Conservation (phyloP, 2,113 vertebrate species). For the Sigmodon hispidus region DNA sequence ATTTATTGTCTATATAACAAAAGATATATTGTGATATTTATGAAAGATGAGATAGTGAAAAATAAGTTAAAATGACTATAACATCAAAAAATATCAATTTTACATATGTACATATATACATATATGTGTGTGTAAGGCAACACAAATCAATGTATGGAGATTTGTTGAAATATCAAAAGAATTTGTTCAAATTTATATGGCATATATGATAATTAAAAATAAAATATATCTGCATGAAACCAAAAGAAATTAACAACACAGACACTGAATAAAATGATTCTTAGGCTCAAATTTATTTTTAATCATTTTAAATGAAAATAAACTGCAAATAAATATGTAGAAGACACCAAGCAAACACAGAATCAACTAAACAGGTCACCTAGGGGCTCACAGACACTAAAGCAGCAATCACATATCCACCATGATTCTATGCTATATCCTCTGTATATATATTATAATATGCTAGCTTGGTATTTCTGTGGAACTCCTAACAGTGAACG, state of each 20-base stretch:
- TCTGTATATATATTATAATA: not conserved
- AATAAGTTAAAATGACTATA: not conserved
- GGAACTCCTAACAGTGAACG: not conserved
- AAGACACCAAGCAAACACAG: not conserved
- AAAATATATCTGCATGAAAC: not conserved
- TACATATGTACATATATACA: not conserved
- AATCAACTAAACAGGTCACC: too few species aligned
- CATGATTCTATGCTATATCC: not conserved
- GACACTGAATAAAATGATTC: not conserved
- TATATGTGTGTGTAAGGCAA: not conserved
- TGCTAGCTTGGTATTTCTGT: not conserved
- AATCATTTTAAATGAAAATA: not conserved
- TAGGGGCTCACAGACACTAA: too few species aligned
- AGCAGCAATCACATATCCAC: too few species aligned
- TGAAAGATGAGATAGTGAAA: not conserved
- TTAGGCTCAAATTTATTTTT: not conserved
- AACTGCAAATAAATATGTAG: not conserved
- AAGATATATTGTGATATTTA: not conserved
- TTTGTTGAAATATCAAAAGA: not conserved
- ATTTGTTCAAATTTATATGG: not conserved
- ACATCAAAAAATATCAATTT: not conserved
- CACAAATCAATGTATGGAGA: not conserved
- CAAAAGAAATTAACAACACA: not conserved
- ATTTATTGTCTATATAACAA: not conserved
- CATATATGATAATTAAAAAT: not conserved